Evolutionary conservation across 2,888 invertebrate genomes (phyloP), one percentile per base, ranked within the genome.

Genomic region (Apodemia mormo): DNA sequence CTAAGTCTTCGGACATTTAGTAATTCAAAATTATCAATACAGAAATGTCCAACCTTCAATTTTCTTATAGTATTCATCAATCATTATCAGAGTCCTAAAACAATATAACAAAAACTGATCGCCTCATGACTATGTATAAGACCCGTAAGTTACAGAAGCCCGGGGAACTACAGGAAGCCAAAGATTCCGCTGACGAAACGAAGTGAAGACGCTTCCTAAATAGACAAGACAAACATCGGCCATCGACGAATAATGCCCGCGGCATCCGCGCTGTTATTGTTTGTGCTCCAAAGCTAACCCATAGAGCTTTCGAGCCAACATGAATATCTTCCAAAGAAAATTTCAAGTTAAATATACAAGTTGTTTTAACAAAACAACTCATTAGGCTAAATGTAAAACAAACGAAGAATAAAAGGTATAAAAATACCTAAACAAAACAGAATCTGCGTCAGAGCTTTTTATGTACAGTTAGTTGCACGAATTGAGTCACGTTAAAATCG

Each of bases 231-330:
- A 92, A 92, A 92, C 89, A 92, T 77, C 75, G 79, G 80, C 77
- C 73, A 75, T 65, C 78, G 80, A 77, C 80, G 77, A 78, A 75
- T 73, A 87, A 86, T 84, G 82, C 82, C 82, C 82, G 87, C 84
- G 79, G 85, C 85, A 85, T 76, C 79, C 81, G 81, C 83, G 78
- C 80, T 90, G 89, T 92, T 92, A 89, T 92, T 92, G 92, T 92
- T 92, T 90, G 89, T 82, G 79, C 82, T 81, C 85, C 85, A 80
- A 86, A 90, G 90, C 90, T 90, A 86, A 82, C 82, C 81, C 64
- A 67, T 54, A 56, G 69, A 70, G 45, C 67, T 67, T 70, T 56
- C 66, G 30, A 71, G 65, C 61, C 70, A 54, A 65, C 65, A n/a
- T 14, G 66, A 66, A 67, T 56, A 67, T 29, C 22, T 29, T 14